phyloP scores from a whole-genome alignment of 2,113 vertebrate species.

The Laticauda laticaudata region DNA sequence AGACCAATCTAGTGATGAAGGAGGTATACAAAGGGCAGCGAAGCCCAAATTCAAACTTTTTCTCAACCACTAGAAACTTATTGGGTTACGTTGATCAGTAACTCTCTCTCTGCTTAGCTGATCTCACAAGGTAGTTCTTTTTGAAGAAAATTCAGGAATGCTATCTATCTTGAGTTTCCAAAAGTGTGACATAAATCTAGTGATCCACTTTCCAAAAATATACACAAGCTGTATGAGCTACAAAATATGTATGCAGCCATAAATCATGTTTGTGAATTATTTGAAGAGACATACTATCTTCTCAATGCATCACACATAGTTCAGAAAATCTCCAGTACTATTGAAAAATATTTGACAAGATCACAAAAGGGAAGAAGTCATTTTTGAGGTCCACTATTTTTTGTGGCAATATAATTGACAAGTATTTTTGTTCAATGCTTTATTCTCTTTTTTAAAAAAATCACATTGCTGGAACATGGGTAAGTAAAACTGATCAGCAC shows the following conservation, averaged over 20 bases:
- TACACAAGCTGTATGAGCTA: background rate
- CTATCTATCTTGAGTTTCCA: background rate
- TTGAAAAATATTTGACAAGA: background rate
- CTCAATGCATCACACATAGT: background rate
- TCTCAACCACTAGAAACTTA: background rate
- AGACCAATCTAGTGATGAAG: background rate
- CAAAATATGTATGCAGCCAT: background rate
- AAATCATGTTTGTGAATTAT: background rate
- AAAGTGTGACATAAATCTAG: background rate
- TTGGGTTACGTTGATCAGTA: background rate
- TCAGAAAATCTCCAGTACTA: background rate
- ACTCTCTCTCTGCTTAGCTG: background rate
- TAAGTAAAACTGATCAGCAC: background rate
- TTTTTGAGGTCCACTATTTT: background rate
- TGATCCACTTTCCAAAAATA: background rate
- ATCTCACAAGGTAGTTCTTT: background rate
- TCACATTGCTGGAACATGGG: constrained; percentile 12
- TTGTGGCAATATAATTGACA: background rate
- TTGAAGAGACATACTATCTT: background rate
- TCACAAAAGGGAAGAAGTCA: background rate
- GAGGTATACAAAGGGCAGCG: background rate
- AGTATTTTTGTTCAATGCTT: background rate
- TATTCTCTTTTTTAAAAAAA: background rate
- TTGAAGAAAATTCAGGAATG: background rate
- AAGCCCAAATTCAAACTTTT: background rate